Evolutionary conservation across 2,797 vertebrate genomes (phyloP).

Genomic region (Dromococcyx pavoninus): DNA sequence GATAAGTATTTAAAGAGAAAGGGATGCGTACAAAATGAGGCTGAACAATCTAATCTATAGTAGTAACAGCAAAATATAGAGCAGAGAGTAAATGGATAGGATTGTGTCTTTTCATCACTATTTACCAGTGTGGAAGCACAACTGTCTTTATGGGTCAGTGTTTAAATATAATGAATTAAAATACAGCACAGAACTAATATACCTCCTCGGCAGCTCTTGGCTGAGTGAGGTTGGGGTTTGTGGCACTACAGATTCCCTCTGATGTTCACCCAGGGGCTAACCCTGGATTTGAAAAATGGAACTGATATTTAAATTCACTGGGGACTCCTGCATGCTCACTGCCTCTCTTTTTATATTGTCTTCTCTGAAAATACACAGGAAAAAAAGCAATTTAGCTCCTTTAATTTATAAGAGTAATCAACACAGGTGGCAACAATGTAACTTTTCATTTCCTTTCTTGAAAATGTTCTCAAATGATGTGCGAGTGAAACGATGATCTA

Average conservation of each 20-base stretch:
- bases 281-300: background rate
- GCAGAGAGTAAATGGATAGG: background rate
- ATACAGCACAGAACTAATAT: background rate
- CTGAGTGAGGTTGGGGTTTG: background rate
- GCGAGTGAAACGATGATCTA: conserved; percentile 54
- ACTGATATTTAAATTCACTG: background rate
- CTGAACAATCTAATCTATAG: background rate
- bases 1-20: background rate
- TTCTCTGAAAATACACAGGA: background rate
- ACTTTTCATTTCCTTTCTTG: conserved; percentile 69
- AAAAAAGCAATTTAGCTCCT: background rate
- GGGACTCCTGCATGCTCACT: background rate
- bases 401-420: conserved; percentile 48
- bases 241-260: background rate
- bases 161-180: background rate
- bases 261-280: background rate
- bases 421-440: conserved; percentile 60
- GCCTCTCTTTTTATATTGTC: background rate
- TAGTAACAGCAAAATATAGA: background rate
- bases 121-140: background rate
- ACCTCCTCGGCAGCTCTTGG: background rate
- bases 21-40: background rate
- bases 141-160: background rate
- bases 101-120: background rate
- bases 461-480: conserved; percentile 47